Evolutionary conservation across 92 coral and sea anemone species (phyloP).

Genomic region (Epizoanthus scotinus): DNA sequence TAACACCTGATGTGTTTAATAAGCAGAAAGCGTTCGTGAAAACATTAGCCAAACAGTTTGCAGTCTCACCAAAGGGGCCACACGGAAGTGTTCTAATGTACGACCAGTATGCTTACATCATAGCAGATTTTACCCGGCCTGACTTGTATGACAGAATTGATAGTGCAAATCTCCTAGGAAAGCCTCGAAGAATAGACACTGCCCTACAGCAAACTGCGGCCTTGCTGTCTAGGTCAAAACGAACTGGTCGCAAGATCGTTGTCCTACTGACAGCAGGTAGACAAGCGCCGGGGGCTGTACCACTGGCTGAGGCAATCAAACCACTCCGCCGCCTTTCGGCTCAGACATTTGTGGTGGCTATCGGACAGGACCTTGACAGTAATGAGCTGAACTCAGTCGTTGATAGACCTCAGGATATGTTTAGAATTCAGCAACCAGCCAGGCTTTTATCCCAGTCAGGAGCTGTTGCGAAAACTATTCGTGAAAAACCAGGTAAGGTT

Average conservation of each 20-base stretch:
- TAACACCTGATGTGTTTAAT: constrained; percentile 60
- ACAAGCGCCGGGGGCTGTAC: constrained; percentile 56
- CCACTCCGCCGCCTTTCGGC: constrained; percentile 69
- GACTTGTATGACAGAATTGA: constrained; percentile 58
- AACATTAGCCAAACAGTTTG: constrained; percentile 50
- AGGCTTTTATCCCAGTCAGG: constrained; percentile 43
- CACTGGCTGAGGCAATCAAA: constrained; percentile 57
- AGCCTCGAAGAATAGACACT: constrained; percentile 66
- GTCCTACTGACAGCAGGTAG: constrained; percentile 67
- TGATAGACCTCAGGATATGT: constrained; percentile 52
- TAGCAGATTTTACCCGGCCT: constrained; percentile 49
- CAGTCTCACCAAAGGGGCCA: constrained; percentile 74
- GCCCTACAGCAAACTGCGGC: constrained; percentile 60
- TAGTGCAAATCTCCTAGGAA: constrained; percentile 57
- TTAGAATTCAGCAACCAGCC: constrained; percentile 45
- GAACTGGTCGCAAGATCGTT: constrained; percentile 53
- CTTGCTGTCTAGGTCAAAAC: constrained; percentile 56
- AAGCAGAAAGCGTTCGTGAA: constrained; percentile 73
- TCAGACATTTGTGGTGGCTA: constrained; percentile 60
- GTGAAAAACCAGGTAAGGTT: constrained; percentile 62
- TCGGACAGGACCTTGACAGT: constrained; percentile 59
- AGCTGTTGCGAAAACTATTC: constrained; percentile 50
- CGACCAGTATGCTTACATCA: constrained; percentile 59
- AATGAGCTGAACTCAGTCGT: constrained; percentile 60
- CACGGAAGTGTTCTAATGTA: constrained; percentile 81